Evolutionary conservation across 2,888 invertebrate species (phyloP), one percentile per base, ranked within the genome.

Genomic region (Meta bourneti): DNA sequence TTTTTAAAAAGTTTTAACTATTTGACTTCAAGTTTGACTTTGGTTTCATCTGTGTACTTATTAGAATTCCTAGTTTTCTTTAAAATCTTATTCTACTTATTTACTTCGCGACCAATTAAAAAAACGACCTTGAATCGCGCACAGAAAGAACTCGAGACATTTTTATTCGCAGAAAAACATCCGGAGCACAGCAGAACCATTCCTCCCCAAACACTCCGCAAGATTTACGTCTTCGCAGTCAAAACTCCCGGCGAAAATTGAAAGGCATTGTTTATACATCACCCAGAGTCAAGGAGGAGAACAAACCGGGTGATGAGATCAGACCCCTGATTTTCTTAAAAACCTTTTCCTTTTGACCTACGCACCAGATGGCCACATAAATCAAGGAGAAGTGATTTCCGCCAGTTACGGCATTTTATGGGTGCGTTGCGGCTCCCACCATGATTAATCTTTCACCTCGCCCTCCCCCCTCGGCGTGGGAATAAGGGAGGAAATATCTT

Each of bases 341-440:
- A 90, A 84, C 61, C 61, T 72, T 84, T 77, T 90, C 90, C 90
- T 52, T 90, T 79, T 84, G 90, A 84, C 90, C 84, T 84, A 19
- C 84, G 19, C 84, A 61, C 84, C 90, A 90, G 90, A 90, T 90
- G 90, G 84, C 52, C 90, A 78, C 78, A 90, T 90, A 90, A 90
- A 90, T 90, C 90, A 90, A 83, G 78, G 72, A 49, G 84, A 84
- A 90, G 90, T 90, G 90, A 90, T 90, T 90, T 90, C 84, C 78
- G 90, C 84, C 79, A 90, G 90, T 90, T 84, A 84, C 89, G 78
- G 78, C 90, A 90, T 90, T 90, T 90, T 90, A 90, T 90, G 84
- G 84, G 90, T 90, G 84, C 90, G 79, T 90, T 90, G 90, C 83
- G 90, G 90, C 84, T 74, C 72, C 78, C 78, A 61, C 72, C 54